phyloP scores from a whole-genome alignment of 2,797 vertebrate species.

The Epinephelus coioides region DNA sequence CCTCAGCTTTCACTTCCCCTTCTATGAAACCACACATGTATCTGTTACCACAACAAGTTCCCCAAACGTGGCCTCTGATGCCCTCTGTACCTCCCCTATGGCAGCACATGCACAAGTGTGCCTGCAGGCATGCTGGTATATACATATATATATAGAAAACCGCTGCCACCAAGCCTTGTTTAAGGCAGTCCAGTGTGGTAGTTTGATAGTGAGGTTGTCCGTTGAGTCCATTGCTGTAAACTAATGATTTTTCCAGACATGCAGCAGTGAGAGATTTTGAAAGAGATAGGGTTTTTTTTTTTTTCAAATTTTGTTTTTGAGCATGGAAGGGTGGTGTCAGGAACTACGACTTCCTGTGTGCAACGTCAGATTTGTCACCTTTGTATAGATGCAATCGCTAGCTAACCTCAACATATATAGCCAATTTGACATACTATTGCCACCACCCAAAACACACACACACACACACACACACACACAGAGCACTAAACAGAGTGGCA shows the following conservation, averaged over 20 bases:
- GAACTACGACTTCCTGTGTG: slow-evolving; percentile 63
- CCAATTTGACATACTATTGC: slow-evolving; percentile 26
- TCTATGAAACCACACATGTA: slow-evolving; percentile 77
- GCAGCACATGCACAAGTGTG: slow-evolving; percentile 55
- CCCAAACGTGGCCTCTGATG: slow-evolving; percentile 73
- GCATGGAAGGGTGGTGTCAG: slow-evolving; percentile 31
- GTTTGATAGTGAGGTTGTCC: slow-evolving; percentile 3
- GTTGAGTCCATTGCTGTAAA: slow-evolving; percentile 20
- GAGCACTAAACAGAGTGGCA: slow-evolving; percentile 27
- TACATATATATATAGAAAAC: slow-evolving; percentile 7
- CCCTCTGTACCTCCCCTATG: slow-evolving; percentile 40
- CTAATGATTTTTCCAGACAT: slow-evolving; percentile 33
- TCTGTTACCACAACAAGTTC: slow-evolving; percentile 86
- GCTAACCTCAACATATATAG: slow-evolving; percentile 41
- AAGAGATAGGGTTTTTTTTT: slow-evolving; percentile 16
- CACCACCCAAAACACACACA: slow-evolving; percentile 25
- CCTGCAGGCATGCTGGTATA: not conserved
- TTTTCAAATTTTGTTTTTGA: slow-evolving; percentile 38
- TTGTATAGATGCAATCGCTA: slow-evolving; percentile 25
- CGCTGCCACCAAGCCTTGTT: not conserved
- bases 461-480: slow-evolving; percentile 19
- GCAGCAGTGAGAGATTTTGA: not conserved
- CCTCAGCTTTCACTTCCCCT: slow-evolving; percentile 82
- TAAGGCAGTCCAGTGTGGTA: slow-evolving; percentile 5
- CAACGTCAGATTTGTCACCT: slow-evolving; percentile 39